These are phyloP conservation scores for Antheraea mylitta DNA, from an alignment of 1,140 invertebrate genomes.

Conservation along the genomic window DNA sequence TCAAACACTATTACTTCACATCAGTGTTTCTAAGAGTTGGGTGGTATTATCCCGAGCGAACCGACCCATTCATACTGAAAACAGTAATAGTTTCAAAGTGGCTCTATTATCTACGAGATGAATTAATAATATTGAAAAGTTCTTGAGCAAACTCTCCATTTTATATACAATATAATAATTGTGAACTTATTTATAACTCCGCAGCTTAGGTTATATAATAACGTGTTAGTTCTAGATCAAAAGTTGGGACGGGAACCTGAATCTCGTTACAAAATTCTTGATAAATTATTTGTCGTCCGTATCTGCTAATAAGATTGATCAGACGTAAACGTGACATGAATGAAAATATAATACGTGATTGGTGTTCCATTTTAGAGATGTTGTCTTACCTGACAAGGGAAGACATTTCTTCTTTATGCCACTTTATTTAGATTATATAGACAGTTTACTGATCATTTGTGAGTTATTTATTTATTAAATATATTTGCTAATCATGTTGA, in stretches of 20 bases:
- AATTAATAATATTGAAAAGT: too few relatives aligned
- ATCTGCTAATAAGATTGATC: slow-evolving; percentile 4
- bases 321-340: background rate
- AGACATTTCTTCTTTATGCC: background rate
- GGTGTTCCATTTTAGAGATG: background rate
- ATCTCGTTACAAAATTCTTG: background rate
- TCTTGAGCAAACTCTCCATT: too few relatives aligned
- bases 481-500: background rate
- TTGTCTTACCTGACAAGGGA: background rate
- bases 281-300: background rate
- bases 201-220: background rate
- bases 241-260: background rate
- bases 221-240: background rate
- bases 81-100: too few relatives aligned
- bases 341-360: background rate
- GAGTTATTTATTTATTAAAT: background rate
- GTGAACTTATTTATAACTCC: background rate
- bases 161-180: too few relatives aligned
- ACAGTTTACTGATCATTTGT: background rate
- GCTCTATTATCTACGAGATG: too few relatives aligned
- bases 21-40: too few relatives aligned
- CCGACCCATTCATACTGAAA: too few relatives aligned
- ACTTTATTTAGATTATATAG: background rate
- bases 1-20: too few relatives aligned
- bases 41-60: too few relatives aligned